Percentiles rank a stretch among this genome's conserved stretches.
Evolutionary conservation across 1,140 invertebrate genomes (phyloP).

Genomic region (Trigoniulus corallinus): DNA sequence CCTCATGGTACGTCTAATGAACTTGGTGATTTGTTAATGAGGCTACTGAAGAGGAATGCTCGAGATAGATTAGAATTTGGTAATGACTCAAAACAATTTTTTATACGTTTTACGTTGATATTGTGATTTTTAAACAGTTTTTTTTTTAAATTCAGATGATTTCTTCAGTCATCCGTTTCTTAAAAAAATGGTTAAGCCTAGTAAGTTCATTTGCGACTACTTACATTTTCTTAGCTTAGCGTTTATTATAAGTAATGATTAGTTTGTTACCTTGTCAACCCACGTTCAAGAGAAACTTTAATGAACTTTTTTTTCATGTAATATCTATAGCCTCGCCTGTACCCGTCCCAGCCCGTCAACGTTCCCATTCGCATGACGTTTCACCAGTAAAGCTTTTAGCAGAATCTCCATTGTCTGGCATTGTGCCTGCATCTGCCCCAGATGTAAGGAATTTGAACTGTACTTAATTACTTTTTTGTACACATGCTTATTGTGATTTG

Average conservation of each 20-base stretch:
- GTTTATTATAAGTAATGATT: too few species aligned
- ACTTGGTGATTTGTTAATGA: constrained; percentile 64
- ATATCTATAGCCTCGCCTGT: constrained; percentile 28
- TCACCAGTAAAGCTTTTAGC: too few species aligned
- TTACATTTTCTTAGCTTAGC: too few species aligned
- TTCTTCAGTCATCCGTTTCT: constrained; percentile 89
- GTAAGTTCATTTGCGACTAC: constrained; percentile 1
- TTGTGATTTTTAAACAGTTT: background rate
- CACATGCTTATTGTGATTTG: too few species aligned
- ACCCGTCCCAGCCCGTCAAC: constrained; percentile 20
- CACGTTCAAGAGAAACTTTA: too few species aligned
- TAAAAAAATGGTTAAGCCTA: constrained; percentile 32
- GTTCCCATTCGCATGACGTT: constrained; percentile 9
- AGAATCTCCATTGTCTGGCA: background rate
- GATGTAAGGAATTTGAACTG: background rate
- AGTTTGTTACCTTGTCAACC: too few species aligned
- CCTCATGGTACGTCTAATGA: constrained; percentile 79
- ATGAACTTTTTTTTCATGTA: too few species aligned
- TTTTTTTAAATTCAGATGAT: constrained; percentile 37
- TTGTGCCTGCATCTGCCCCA: background rate
- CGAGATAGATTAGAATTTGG: constrained; percentile 84
- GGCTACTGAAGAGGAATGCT: constrained; percentile 78
- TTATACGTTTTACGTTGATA: background rate
- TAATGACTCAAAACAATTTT: constrained; percentile 15
- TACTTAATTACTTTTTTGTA: too few species aligned